These are phyloP conservation scores for Nephotettix cincticeps DNA, from an alignment of 1,140 invertebrate genomes.

Conservation along the genomic window DNA sequence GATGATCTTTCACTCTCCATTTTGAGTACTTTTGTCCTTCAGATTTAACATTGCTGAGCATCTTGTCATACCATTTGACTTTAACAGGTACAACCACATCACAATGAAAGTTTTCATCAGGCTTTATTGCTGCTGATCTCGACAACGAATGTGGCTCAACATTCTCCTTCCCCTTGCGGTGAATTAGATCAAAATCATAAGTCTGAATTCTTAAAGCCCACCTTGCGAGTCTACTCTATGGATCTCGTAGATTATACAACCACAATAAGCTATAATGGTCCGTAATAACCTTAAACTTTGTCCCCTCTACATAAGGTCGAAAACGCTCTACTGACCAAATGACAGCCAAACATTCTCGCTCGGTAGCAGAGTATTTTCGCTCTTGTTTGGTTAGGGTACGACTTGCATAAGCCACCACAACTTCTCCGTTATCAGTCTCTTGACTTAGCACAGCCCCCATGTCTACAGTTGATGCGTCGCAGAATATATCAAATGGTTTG, in stretches of 20 bases:
- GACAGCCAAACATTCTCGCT: slow-evolving; percentile 4
- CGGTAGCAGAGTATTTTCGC: neutral
- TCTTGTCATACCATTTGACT: neutral
- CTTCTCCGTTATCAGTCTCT: neutral
- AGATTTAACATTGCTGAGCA: neutral
- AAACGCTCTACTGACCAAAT: slow-evolving; percentile 8
- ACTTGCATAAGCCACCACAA: neutral
- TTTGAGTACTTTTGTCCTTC: neutral
- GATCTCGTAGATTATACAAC: neutral
- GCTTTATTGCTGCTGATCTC: neutral
- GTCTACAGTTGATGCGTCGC: neutral
- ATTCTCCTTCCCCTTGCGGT: neutral
- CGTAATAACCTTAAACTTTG: neutral
- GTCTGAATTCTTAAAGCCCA: neutral
- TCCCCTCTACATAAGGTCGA: neutral
- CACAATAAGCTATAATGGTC: slow-evolving; percentile 12
- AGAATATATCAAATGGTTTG: neutral
- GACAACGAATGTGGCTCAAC: neutral
- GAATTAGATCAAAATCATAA: neutral
- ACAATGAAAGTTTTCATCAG: neutral
- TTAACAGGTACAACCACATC: neutral
- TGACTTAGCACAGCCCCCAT: neutral
- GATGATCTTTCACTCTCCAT: neutral
- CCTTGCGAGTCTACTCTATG: neutral
- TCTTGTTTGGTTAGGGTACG: slow-evolving; percentile 2